Percentiles rank a stretch among this genome's conserved stretches.
Conservation (phyloP, 2,888 invertebrate genomes). For the Yponomeuta sedellus region DNA sequence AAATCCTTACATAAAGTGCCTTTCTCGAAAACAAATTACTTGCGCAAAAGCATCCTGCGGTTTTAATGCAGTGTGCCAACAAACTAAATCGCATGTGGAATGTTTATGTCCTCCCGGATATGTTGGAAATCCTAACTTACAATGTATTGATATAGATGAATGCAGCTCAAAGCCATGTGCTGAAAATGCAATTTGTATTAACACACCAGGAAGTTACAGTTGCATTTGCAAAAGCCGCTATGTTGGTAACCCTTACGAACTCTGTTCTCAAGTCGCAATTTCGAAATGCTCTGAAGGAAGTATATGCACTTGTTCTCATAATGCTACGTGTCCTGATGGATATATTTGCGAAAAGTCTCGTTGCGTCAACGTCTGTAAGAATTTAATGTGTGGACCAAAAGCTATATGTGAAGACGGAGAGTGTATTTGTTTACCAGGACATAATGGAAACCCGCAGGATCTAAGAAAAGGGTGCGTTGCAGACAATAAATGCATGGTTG, state of each 20-base stretch:
- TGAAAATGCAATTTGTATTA: conserved; percentile 91
- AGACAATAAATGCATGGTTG: conserved; percentile 86
- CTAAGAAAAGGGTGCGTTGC: conserved; percentile 81
- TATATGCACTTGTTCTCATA: conserved; percentile 82
- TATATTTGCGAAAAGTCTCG: conserved; percentile 83
- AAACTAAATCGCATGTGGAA: conserved; percentile 83
- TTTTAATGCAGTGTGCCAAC: conserved; percentile 85
- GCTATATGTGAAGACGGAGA: conserved; percentile 87
- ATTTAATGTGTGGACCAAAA: conserved; percentile 86
- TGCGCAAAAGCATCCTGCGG: conserved; percentile 87
- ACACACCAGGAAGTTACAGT: conserved; percentile 91
- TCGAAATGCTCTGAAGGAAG: conserved; percentile 82
- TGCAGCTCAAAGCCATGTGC: conserved; percentile 88
- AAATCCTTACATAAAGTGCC: conserved; percentile 91
- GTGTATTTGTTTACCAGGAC: conserved; percentile 88
- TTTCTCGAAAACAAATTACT: conserved; percentile 80
- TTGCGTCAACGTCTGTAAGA: conserved; percentile 86
- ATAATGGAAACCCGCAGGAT: conserved; percentile 85
- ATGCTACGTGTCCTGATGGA: conserved; percentile 85
- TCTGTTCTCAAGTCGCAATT: conserved; percentile 83
- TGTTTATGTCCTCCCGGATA: conserved; percentile 90
- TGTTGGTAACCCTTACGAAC: conserved; percentile 91
- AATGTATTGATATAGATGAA: conserved; percentile 90
- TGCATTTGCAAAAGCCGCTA: conserved; percentile 91
- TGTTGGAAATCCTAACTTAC: conserved; percentile 90